Percentiles rank a stretch among this genome's conserved stretches.
Conservation (phyloP, 2,888 invertebrate genomes). For the Ferdinandea cuprea region DNA sequence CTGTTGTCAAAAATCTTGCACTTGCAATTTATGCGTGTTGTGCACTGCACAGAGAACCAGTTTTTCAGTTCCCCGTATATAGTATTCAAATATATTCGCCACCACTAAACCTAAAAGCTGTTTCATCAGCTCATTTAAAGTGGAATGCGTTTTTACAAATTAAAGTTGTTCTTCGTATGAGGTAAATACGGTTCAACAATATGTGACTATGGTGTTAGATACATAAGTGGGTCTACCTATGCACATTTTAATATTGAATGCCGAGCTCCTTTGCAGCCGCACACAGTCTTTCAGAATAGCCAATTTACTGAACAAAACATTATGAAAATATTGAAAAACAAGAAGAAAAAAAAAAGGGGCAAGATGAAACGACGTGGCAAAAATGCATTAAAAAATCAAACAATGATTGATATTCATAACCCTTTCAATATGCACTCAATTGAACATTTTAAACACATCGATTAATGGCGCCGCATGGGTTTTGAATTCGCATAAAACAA, state of each 20-base stretch:
- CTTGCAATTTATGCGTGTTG: too few relatives aligned
- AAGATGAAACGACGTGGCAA: conserved; percentile 63
- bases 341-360: conserved; percentile 16
- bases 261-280: conserved; percentile 10
- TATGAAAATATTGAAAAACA: conserved; percentile 9
- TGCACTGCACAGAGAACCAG: too few relatives aligned
- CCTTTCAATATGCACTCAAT: conserved; percentile 74
- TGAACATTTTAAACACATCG: conserved; percentile 75
- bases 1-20: too few relatives aligned
- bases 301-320: conserved; percentile 51
- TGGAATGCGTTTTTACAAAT: too few relatives aligned
- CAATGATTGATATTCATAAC: conserved; percentile 75
- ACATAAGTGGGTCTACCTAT: too few relatives aligned
- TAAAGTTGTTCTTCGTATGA: too few relatives aligned
- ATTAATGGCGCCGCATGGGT: conserved; percentile 73
- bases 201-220: too few relatives aligned
- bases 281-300: conserved; percentile 48
- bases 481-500: conserved; percentile 73
- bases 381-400: conserved; percentile 74
- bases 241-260: neutral
- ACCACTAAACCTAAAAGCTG: too few relatives aligned
- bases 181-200: too few relatives aligned
- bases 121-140: too few relatives aligned
- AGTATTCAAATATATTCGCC: too few relatives aligned
- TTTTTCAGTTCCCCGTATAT: too few relatives aligned